These are phyloP conservation scores for Agrochola litura DNA, from an alignment of 2,888 invertebrate species.

Conservation along the genomic window DNA sequence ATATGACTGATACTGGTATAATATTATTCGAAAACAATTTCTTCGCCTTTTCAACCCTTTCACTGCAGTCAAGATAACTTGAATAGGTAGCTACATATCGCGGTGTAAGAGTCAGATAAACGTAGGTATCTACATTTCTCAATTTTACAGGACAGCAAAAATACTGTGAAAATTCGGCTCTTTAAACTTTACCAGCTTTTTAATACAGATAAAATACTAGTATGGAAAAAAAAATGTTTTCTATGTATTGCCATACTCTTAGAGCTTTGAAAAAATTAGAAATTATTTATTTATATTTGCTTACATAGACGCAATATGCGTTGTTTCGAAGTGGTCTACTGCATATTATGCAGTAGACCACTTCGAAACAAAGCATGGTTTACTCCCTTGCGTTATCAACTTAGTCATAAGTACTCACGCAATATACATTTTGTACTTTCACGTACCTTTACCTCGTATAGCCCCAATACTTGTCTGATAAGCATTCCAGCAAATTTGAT, in stretches of 20 bases:
- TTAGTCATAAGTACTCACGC: conserved; percentile 6
- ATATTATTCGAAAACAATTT: conserved; percentile 14
- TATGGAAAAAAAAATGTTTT: too few species aligned
- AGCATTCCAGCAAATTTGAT: conserved; percentile 46
- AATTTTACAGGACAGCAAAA: too few species aligned
- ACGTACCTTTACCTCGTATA: conserved; percentile 13
- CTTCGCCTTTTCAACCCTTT: conserved; percentile 22
- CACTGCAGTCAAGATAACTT: conserved; percentile 10
- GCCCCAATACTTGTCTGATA: conserved; percentile 34
- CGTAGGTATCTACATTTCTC: too few species aligned
- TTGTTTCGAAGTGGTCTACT: too few species aligned
- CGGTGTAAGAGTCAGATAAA: too few species aligned
- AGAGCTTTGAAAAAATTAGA: too few species aligned
- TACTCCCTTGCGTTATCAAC: conserved; percentile 4
- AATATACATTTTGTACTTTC: conserved; percentile 13
- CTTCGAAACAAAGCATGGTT: neutral
- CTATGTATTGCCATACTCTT: too few species aligned
- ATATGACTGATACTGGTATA: neutral
- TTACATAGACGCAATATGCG: too few species aligned
- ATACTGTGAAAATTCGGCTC: too few species aligned
- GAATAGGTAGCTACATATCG: neutral
- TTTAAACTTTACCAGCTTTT: too few species aligned
- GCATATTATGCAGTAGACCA: neutral
- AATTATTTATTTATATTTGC: too few species aligned
- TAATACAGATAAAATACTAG: too few species aligned